These are phyloP conservation scores for Amphiprion percula DNA, from an alignment of 2,113 vertebrate genomes.

Conservation along the genomic window DNA sequence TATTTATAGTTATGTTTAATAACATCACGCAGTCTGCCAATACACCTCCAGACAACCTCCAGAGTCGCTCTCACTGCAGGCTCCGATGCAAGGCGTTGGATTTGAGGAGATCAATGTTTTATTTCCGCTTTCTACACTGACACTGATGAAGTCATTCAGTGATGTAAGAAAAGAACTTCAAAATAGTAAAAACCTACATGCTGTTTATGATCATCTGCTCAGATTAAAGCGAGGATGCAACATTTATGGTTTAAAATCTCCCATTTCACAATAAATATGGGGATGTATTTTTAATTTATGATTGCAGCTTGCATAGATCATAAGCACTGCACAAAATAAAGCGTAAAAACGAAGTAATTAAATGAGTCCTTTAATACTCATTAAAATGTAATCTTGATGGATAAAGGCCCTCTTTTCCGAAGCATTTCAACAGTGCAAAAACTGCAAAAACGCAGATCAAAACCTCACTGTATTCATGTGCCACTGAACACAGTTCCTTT, in stretches of 20 bases:
- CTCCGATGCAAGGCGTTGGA: slow-evolving; percentile 60
- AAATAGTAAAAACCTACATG: neutral
- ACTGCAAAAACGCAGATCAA: slow-evolving; percentile 67
- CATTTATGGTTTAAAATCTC: neutral
- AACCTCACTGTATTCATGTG: slow-evolving; percentile 50
- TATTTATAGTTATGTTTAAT: slow-evolving; percentile 84
- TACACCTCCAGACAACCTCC: slow-evolving; percentile 68
- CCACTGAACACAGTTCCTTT: slow-evolving; percentile 53
- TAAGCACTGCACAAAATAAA: slow-evolving; percentile 42
- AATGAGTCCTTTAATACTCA: slow-evolving; percentile 50
- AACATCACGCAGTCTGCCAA: slow-evolving; percentile 72
- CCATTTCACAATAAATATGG: neutral
- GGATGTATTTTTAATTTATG: slow-evolving; percentile 20
- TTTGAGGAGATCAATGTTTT: slow-evolving; percentile 44
- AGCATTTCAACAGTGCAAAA: slow-evolving; percentile 53
- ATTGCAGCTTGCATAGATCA: slow-evolving; percentile 34
- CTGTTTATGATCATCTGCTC: neutral
- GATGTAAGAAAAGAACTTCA: slow-evolving; percentile 16
- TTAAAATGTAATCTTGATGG: slow-evolving; percentile 50
- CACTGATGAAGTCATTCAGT: slow-evolving; percentile 33
- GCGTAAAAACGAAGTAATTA: slow-evolving; percentile 44
- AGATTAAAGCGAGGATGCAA: neutral
- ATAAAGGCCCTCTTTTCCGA: slow-evolving; percentile 37
- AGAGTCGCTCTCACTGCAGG: slow-evolving; percentile 50
- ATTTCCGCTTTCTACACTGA: slow-evolving; percentile 42